Conservation (phyloP, 2,113 vertebrate species). For the Chloroceryle aenea region DNA sequence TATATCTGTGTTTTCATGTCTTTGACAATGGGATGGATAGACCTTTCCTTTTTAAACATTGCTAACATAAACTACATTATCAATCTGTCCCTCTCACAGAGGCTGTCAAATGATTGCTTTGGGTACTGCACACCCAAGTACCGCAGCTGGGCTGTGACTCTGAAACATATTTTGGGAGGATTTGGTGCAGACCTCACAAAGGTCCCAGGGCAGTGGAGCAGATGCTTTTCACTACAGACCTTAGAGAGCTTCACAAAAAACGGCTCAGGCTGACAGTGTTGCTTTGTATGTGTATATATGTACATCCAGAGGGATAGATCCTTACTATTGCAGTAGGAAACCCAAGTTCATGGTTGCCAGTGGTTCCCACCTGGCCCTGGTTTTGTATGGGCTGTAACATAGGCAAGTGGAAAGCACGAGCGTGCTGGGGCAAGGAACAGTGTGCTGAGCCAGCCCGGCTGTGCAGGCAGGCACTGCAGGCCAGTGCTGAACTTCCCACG, state of each 20-base stretch:
- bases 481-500: too few species aligned
- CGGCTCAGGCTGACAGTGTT: background rate
- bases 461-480: too few species aligned
- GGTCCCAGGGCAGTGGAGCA: background rate
- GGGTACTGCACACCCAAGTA: background rate
- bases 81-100: background rate
- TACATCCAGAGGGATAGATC: background rate
- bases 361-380: background rate
- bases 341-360: background rate
- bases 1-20: background rate
- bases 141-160: background rate
- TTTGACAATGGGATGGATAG: background rate
- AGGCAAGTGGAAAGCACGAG: background rate
- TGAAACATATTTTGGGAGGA: background rate
- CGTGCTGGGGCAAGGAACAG: background rate
- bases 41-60: background rate
- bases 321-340: background rate
- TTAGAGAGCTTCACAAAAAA: background rate
- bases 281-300: accelerated
- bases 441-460: background rate
- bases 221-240: background rate
- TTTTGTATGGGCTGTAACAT: background rate
- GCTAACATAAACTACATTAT: background rate
- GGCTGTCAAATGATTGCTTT: background rate
- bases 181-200: background rate